A percentile compares a stretch with the other conserved stretches of the same genome.
phyloP scores from a whole-genome alignment of 2,113 vertebrate species.

The Dermatemys mawii region DNA sequence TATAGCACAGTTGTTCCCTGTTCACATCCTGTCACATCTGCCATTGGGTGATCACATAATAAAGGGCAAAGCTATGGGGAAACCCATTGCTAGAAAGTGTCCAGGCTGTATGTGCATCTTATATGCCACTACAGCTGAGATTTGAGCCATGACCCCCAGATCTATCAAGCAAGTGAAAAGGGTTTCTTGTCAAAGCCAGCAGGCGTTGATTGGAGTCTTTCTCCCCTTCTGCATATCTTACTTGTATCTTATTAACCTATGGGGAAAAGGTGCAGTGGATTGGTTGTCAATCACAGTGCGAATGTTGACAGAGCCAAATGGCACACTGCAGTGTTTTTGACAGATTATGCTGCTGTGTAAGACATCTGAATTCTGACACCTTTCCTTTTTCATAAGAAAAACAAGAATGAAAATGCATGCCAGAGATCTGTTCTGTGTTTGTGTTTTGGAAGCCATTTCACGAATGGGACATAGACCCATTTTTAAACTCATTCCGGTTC shows the following conservation, averaged over 20 bases:
- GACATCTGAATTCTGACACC: background rate
- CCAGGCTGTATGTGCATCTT: background rate
- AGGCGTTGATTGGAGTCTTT: background rate
- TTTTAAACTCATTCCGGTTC: background rate
- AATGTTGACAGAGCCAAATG: background rate
- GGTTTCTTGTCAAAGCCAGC: background rate
- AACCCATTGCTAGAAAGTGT: background rate
- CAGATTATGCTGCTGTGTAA: background rate
- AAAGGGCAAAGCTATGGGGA: background rate
- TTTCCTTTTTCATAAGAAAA: background rate
- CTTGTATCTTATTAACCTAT: background rate
- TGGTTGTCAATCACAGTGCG: background rate
- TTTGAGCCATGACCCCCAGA: background rate
- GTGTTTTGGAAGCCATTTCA: background rate
- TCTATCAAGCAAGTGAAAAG: background rate
- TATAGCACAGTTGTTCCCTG: background rate
- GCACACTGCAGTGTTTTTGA: background rate
- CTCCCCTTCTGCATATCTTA: background rate
- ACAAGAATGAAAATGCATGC: background rate
- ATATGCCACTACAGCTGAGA: background rate
- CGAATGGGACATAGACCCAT: background rate
- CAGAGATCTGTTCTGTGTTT: rapidly evolving
- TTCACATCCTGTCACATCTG: background rate
- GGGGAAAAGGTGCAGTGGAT: background rate
- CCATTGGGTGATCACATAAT: background rate